These are phyloP conservation scores for Pandemis corylana DNA, from an alignment of 2,888 invertebrate species.

Conservation along the genomic window DNA sequence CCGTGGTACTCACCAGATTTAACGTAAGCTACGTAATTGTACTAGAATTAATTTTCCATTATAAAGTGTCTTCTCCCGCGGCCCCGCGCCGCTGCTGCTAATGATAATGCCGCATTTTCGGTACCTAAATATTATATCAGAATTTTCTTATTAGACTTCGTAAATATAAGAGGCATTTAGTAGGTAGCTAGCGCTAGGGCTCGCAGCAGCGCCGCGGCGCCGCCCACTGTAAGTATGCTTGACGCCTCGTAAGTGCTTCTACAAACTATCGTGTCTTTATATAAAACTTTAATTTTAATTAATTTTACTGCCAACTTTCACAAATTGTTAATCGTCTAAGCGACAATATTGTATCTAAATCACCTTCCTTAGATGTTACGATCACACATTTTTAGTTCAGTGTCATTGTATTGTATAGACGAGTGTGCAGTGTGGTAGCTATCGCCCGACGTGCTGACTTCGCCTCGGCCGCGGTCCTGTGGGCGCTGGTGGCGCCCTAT, in stretches of 20 bases:
- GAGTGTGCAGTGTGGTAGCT: constrained; percentile 55
- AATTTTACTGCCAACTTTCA: constrained; percentile 81
- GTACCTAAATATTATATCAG: constrained; percentile 64
- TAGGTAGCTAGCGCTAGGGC: constrained; percentile 49
- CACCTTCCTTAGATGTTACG: constrained; percentile 72
- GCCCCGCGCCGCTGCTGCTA: constrained; percentile 60
- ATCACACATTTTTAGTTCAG: constrained; percentile 78
- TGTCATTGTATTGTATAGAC: constrained; percentile 68
- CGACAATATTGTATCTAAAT: constrained; percentile 65
- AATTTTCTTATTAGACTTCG: constrained; percentile 67
- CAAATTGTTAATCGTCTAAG: constrained; percentile 75
- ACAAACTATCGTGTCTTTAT: constrained; percentile 70
- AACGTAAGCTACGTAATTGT: constrained; percentile 74
- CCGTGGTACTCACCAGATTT: constrained; percentile 54
- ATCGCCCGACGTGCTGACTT: constrained; percentile 14
- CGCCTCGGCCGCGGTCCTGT: neutral
- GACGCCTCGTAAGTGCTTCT: constrained; percentile 80
- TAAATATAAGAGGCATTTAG: constrained; percentile 58
- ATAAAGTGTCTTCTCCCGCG: constrained; percentile 71
- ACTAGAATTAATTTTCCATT: constrained; percentile 76
- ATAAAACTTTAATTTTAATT: constrained; percentile 63
- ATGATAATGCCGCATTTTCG: constrained; percentile 60
- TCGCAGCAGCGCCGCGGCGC: constrained; percentile 55
- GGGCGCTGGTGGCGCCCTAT: neutral
- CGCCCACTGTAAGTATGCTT: constrained; percentile 77